These are phyloP conservation scores for Leptocoma aspasia DNA, from an alignment of 2,113 vertebrate genomes.

Conservation along the genomic window DNA sequence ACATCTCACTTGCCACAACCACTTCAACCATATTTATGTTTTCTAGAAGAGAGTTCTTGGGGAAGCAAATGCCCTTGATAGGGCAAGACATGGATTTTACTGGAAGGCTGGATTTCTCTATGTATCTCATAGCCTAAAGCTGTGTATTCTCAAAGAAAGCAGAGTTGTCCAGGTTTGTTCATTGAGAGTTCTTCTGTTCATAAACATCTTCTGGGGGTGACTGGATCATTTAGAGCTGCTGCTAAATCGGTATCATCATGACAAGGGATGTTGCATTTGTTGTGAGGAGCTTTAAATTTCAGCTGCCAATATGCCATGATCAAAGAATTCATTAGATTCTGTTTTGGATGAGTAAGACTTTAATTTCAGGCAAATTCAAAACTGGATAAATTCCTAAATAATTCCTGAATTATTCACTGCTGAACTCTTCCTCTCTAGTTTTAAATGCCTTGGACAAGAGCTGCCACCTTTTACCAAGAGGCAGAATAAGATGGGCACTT, in stretches of 20 bases:
- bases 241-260: not conserved
- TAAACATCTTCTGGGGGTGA: not conserved
- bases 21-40: not conserved
- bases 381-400: not conserved
- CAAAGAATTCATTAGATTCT: not conserved
- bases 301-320: not conserved
- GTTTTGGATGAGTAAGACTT: not conserved
- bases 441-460: not conserved
- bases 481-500: not conserved
- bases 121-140: not conserved
- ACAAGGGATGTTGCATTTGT: not conserved
- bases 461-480: not conserved
- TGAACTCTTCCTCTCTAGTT: not conserved
- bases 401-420: not conserved
- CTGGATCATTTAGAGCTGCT: not conserved
- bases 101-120: not conserved
- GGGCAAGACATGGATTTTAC: not conserved
- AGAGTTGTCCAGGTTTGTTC: not conserved
- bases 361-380: not conserved
- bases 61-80: not conserved
- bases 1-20: not conserved
- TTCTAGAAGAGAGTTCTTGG: not conserved
- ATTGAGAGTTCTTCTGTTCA: not conserved
- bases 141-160: not conserved
- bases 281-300: not conserved